Conservation (phyloP, 2,113 vertebrate species). For the Percopsis transmontana region DNA sequence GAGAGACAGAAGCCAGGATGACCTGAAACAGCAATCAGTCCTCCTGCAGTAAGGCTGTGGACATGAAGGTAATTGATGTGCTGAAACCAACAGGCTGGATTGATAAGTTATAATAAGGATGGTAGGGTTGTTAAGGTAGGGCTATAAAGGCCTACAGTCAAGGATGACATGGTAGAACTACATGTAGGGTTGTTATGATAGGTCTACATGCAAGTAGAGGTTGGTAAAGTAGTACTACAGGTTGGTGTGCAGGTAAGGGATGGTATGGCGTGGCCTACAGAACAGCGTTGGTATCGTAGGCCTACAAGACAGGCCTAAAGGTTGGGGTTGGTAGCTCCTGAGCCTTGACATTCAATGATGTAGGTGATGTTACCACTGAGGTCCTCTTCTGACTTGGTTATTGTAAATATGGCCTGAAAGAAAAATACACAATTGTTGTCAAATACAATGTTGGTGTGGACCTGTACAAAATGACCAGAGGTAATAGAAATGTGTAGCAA, state of each 20-base stretch:
- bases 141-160: background rate
- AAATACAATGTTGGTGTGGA: background rate
- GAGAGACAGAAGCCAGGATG: conserved; percentile 50
- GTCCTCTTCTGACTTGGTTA: conserved; percentile 86
- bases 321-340: conserved; percentile 81
- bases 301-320: conserved; percentile 70
- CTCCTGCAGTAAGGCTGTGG: background rate
- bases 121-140: too few relatives aligned
- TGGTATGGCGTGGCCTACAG: background rate
- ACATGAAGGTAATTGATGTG: too few relatives aligned
- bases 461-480: background rate
- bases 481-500: background rate
- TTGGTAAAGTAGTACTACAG: background rate
- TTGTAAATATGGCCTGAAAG: conserved; percentile 88
- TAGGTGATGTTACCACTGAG: conserved; percentile 77
- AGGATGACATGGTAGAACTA: too few relatives aligned
- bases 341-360: conserved; percentile 93
- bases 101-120: too few relatives aligned
- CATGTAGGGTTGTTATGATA: too few relatives aligned
- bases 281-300: background rate
- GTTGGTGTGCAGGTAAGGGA: background rate
- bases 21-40: conserved; percentile 1
- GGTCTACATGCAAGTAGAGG: background rate
- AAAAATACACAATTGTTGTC: background rate
- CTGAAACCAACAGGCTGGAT: too few relatives aligned